These are phyloP conservation scores for Epicampocera succincta DNA, from an alignment of 2,888 invertebrate genomes.

Conservation along the genomic window DNA sequence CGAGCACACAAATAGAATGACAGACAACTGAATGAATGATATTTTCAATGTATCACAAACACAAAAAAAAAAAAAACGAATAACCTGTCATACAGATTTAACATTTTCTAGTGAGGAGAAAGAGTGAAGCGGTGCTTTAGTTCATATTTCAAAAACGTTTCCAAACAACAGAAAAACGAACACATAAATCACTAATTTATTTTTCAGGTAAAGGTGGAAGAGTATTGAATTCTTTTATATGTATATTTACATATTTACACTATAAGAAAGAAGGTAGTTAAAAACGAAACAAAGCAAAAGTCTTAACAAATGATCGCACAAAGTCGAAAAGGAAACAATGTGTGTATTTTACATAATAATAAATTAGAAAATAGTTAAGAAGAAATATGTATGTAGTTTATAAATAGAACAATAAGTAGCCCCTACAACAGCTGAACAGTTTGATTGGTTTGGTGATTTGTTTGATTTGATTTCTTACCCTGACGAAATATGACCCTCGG, in stretches of 20 bases:
- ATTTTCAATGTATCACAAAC: too few relatives aligned
- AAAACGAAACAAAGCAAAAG: constrained; percentile 23
- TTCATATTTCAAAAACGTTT: constrained; percentile 15
- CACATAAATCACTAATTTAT: constrained; percentile 5
- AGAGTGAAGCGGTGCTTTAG: constrained; percentile 46
- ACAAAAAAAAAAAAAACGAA: too few relatives aligned
- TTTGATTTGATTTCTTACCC: constrained; percentile 79
- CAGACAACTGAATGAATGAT: too few relatives aligned
- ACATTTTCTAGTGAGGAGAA: constrained; percentile 7
- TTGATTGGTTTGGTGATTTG: constrained; percentile 21
- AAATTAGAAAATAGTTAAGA: constrained; percentile 20
- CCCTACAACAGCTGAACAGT: constrained; percentile 52
- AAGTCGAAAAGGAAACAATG: constrained; percentile 47
- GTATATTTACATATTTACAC: constrained; percentile 41
- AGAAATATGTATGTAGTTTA: constrained; percentile 8
- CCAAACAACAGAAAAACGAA: constrained; percentile 22
- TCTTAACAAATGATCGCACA: constrained; percentile 25
- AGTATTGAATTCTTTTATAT: constrained; percentile 36
- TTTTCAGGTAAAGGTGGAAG: constrained; percentile 16
- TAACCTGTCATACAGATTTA: background rate
- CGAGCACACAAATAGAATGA: too few relatives aligned
- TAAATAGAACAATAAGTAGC: constrained; percentile 38
- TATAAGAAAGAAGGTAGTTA: constrained; percentile 44
- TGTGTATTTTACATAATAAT: constrained; percentile 43
- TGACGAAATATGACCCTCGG: constrained; percentile 83